Conservation (phyloP, 2,888 invertebrate species). For the Diarsia rubi region DNA sequence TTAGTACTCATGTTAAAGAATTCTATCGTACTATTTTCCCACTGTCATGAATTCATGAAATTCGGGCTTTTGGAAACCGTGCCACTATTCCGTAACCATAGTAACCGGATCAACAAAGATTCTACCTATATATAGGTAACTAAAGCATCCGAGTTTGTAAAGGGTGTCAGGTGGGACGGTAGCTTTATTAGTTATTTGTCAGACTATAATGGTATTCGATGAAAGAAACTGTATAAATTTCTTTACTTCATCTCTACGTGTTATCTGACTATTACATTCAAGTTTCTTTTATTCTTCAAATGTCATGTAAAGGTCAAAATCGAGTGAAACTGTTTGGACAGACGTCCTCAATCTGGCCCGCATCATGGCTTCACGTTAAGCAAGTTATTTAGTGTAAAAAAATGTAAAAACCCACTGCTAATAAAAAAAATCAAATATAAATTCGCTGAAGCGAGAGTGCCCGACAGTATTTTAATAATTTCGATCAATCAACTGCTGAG, state of each 20-base stretch:
- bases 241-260: neutral
- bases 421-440: too few species aligned
- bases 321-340: neutral
- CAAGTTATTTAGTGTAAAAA: too few species aligned
- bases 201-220: neutral
- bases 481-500: too few species aligned
- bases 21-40: neutral
- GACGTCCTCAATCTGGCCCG: neutral
- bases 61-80: neutral
- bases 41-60: slow-evolving; percentile 6
- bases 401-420: too few species aligned
- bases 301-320: neutral
- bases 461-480: too few species aligned
- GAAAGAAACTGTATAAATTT: neutral
- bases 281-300: slow-evolving; percentile 1
- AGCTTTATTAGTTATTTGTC: neutral
- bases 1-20: neutral
- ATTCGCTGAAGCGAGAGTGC: too few species aligned
- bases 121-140: neutral
- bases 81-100: slow-evolving; percentile 10
- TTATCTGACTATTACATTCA: neutral
- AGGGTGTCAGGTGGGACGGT: slow-evolving; percentile 14
- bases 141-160: neutral
- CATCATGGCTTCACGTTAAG: neutral
- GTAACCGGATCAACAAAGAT: slow-evolving; percentile 6